A percentile compares a stretch with the other conserved stretches of the same genome.
phyloP scores from a whole-genome alignment of 2,113 vertebrate genomes.

The Panurus biarmicus region DNA sequence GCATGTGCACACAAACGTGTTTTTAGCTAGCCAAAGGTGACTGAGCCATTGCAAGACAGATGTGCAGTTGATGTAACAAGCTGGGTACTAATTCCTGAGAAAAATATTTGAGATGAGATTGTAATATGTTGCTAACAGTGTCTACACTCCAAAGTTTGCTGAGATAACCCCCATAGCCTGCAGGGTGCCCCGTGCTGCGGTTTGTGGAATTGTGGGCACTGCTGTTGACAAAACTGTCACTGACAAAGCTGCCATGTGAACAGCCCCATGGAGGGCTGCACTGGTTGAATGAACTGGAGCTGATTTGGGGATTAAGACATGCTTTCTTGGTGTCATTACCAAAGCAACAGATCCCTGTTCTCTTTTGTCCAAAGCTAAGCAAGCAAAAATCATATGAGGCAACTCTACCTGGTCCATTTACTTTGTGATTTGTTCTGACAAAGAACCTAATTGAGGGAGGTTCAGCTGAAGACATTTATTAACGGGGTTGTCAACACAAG shows the following conservation, averaged over 20 bases:
- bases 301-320: slow-evolving; percentile 41
- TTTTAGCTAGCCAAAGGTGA: neutral
- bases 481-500: neutral
- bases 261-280: neutral
- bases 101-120: neutral
- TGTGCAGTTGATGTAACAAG: neutral
- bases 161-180: neutral
- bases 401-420: neutral
- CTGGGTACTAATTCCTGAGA: neutral
- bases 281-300: neutral
- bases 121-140: neutral
- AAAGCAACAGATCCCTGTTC: neutral
- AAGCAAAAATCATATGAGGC: neutral
- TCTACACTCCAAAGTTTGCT: neutral
- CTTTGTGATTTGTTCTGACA: neutral
- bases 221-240: neutral
- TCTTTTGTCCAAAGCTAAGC: slow-evolving; percentile 47
- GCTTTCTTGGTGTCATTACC: slow-evolving; percentile 55
- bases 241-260: neutral
- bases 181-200: neutral
- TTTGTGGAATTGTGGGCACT: neutral
- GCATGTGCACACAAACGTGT: no score
- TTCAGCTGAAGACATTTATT: neutral
- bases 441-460: neutral
- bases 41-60: neutral